Evolutionary conservation across 2,888 invertebrate species (phyloP).

Genomic region (Chloroclysta siterata): DNA sequence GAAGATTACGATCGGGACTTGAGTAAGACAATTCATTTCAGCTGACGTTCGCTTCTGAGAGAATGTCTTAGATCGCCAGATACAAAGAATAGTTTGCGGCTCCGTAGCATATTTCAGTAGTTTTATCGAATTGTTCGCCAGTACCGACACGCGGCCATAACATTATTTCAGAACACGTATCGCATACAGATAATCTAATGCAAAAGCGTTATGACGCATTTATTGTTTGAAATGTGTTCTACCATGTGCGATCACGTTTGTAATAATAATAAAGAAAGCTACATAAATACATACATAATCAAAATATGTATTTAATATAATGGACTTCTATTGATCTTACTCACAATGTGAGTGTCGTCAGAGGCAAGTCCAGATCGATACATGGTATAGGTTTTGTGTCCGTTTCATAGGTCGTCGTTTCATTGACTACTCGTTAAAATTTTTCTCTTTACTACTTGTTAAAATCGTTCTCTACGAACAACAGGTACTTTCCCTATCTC

Average conservation of each 20-base stretch:
- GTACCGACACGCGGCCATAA: conserved; percentile 61
- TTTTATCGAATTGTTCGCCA: conserved; percentile 61
- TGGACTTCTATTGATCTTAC: background rate
- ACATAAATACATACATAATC: conserved; percentile 23
- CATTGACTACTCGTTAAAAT: too few relatives aligned
- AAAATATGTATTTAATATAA: background rate
- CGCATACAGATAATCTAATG: conserved; percentile 76
- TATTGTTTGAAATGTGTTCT: conserved; percentile 70
- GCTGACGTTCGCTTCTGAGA: conserved; percentile 36
- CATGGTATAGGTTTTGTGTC: too few relatives aligned
- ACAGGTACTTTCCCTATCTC: too few relatives aligned
- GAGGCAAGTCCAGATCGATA: too few relatives aligned
- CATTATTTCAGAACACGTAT: conserved; percentile 82
- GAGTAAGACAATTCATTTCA: conserved; percentile 41
- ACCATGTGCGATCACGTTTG: conserved; percentile 59
- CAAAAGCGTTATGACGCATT: conserved; percentile 77
- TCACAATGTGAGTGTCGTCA: background rate
- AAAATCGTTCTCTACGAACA: too few relatives aligned
- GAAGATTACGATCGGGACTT: conserved; percentile 38
- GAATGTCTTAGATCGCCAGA: conserved; percentile 39
- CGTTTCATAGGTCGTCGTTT: too few relatives aligned
- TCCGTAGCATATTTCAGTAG: conserved; percentile 61
- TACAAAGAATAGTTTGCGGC: conserved; percentile 44
- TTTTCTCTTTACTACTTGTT: too few relatives aligned
- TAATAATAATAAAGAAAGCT: conserved; percentile 43